These are phyloP conservation scores for Craseonycteris thonglongyai DNA, from an alignment of 2,113 vertebrate genomes.

Conservation along the genomic window DNA sequence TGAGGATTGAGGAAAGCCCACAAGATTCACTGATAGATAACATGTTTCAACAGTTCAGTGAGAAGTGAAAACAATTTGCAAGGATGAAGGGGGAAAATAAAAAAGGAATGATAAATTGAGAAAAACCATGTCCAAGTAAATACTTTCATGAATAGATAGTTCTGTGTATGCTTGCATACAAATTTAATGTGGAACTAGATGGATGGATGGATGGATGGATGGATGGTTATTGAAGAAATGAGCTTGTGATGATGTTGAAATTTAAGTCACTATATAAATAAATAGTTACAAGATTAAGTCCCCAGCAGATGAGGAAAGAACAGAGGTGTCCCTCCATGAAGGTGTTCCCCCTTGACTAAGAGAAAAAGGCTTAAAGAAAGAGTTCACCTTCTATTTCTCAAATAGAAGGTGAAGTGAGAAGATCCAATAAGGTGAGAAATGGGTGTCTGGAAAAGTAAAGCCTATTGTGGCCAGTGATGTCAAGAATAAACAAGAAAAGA, in stretches of 20 bases:
- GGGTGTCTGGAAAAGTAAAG: background rate
- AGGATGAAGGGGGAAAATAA: background rate
- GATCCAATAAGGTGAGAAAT: background rate
- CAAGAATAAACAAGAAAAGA: background rate
- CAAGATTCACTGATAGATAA: background rate
- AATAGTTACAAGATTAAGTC: background rate
- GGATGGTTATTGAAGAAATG: background rate
- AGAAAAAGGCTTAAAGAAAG: background rate
- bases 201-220: background rate
- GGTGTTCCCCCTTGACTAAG: background rate
- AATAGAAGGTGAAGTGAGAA: background rate
- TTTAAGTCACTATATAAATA: background rate
- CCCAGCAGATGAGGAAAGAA: background rate
- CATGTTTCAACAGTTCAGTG: background rate
- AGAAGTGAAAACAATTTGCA: background rate
- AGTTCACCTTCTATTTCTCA: background rate
- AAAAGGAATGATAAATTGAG: background rate
- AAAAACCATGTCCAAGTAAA: background rate
- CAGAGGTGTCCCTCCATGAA: background rate
- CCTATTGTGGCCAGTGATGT: background rate
- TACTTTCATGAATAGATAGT: background rate
- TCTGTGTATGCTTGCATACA: background rate
- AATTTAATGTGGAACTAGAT: background rate
- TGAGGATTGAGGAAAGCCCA: background rate
- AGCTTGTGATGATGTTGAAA: background rate